Evolutionary conservation across 2,888 invertebrate species (phyloP), one percentile per base, ranked within the genome.

Genomic region (Xanthia togata): DNA sequence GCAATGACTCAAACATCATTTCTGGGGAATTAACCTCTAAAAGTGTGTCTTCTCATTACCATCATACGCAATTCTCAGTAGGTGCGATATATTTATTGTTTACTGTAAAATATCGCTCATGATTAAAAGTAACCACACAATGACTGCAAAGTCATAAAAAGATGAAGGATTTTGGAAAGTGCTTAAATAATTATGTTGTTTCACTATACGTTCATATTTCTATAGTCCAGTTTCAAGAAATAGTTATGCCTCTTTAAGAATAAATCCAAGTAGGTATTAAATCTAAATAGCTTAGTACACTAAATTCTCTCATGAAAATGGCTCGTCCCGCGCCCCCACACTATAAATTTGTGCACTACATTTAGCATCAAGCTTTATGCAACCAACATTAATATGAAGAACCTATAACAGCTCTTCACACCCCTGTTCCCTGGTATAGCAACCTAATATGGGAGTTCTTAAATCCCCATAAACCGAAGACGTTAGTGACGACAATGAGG

Each of bases 401-500:
- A 35, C 17, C 23, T 57, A 55, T n/a, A 69, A 64, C 73, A 23
- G 73, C 88, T 81, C 78, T 59, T 53, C 79, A 70, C 65, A 76
- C 80, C 85, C 73, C 76, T 89, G 86, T 90, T 84, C 89, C 74
- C 70, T 81, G 2, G 6, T 78, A 76, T 76, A 84, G 89, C 89
- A 91, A 92, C 91, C 90, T 90, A 92, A 93, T 92, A 93, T 90
- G 89, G 87, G 88, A 90, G 91, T 91, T 92, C 81, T 93, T 93
- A 93, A 94, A 93, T 92, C 92, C 92, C 93, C 93, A 94, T 94
- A 94, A 94, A 94, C 90, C 86, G 84, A 88, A 89, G 86, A 90
- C 89, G 88, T 92, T 81, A 80, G 88, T 82, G 87, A 90, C 90
- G 90, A 92, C 94, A 92, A 91, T 93, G 90, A 92, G 93, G 89